Base-by-base conservation (phyloP, 1,140 invertebrate species). In the Euglossa dilemma region DNA sequence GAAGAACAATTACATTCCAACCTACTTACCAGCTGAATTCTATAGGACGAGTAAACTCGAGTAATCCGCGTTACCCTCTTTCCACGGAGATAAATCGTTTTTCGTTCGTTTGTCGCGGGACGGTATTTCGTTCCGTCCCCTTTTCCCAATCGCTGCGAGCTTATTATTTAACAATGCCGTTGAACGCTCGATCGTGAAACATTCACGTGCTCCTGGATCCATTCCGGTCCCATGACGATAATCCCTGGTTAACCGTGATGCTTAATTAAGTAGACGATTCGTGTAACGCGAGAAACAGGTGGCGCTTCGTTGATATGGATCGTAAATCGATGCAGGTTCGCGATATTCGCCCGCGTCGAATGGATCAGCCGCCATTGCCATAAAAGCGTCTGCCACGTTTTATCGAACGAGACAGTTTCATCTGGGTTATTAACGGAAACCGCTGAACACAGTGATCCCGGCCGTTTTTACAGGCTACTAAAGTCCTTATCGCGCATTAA, bases 261-360 rank as follows among this genome's bases (percentile, higher is more conserved):
- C 70, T 80, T 74, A 80, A 80, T 80, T 64, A 50, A 74, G 47
- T 61, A 74, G 70, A 50, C 57, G 25, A 74, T 74, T 45, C 47
- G 20, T 61, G 78, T 43, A 73, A 63, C 70, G 1, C 23, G 43
- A 57, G 57, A 54, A 45, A 45, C 69, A 61, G 47, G 20, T 23
- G 4, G 16, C 3, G 28, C 18, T 23, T 0, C 14, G 20, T 36
- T 25, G 67, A 61, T 72, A 45, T n/a, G 54, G 45, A 59, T 69
- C 36, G 2, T 7, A 14, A 25, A 47, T 20, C 45, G 28, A 64
- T 54, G 52, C 45, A 12, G 64, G 0, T 6, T n/a, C 25, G 12
- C 8, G 54, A 57, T 50, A 50, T 59, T 47, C 16, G 18, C 0
- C 6, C 47, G 50, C 14, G 16, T n/a, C 9, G 20, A 45, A 67